Evolutionary conservation across 2,113 vertebrate species (phyloP).

Genomic region (Spermophilus dauricus): DNA sequence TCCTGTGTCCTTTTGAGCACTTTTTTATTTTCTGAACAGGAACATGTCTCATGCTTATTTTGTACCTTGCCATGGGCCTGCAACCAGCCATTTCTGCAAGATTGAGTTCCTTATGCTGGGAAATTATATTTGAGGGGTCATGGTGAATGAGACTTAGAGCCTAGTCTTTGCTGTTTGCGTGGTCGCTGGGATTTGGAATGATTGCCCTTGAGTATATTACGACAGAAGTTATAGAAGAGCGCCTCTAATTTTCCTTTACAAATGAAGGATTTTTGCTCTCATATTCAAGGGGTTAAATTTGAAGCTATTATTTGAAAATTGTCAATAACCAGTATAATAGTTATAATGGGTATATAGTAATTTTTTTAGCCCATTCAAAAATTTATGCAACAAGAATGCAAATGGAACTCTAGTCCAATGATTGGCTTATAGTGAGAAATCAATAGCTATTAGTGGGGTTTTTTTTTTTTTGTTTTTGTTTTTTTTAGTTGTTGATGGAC

Average conservation of each 20-base stretch:
- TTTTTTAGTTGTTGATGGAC: too few species aligned
- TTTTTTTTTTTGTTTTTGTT: too few species aligned
- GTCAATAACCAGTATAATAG: background rate
- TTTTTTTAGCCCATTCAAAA: background rate
- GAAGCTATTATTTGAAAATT: background rate
- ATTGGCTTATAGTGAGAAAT: background rate
- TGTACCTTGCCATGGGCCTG: background rate
- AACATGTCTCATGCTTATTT: background rate
- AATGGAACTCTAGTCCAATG: background rate
- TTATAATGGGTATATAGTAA: background rate
- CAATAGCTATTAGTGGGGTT: background rate
- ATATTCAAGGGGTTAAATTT: background rate
- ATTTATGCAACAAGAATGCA: background rate
- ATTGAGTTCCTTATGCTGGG: background rate
- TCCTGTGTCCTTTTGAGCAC: background rate
- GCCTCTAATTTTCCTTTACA: background rate
- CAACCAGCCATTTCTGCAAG: background rate
- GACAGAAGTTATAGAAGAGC: background rate
- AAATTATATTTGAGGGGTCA: background rate
- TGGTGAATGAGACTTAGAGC: background rate
- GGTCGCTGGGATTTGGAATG: fast-evolving
- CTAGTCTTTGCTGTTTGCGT: background rate
- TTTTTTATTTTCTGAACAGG: background rate
- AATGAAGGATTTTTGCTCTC: background rate
- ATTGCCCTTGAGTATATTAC: background rate